Evolutionary conservation across 2,113 vertebrate genomes (phyloP).

Genomic region (Festucalex cinctus): DNA sequence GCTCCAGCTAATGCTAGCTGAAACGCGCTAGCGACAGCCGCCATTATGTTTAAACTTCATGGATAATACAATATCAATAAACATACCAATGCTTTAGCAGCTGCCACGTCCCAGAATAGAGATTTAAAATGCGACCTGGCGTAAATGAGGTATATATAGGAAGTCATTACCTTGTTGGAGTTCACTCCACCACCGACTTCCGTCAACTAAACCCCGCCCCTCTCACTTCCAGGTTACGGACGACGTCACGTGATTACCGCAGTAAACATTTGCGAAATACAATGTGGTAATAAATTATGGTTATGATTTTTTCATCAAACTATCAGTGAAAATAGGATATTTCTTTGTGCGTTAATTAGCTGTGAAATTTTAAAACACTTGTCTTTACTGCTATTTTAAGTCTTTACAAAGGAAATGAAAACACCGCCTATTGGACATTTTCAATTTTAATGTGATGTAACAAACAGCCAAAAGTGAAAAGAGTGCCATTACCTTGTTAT

Average conservation of each 20-base stretch:
- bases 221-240: constrained; percentile 45
- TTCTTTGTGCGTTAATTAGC: too few relatives aligned
- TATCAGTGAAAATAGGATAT: background rate
- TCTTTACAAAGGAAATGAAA: too few relatives aligned
- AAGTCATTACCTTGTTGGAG: constrained; percentile 40
- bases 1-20: constrained; percentile 4
- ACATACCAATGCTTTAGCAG: background rate
- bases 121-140: background rate
- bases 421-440: too few relatives aligned
- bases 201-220: constrained; percentile 28
- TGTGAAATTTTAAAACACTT: too few relatives aligned
- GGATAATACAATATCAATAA: background rate
- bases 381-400: too few relatives aligned
- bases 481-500: too few relatives aligned
- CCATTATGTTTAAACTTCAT: background rate
- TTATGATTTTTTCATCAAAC: background rate
- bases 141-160: background rate
- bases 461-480: too few relatives aligned
- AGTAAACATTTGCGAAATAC: constrained; percentile 7
- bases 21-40: background rate
- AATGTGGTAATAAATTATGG: background rate
- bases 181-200: background rate
- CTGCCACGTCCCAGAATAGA: background rate
- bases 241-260: constrained; percentile 42
- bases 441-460: too few relatives aligned